Percentiles rank a stretch among this genome's conserved stretches.
Conservation (phyloP, 2,888 invertebrate species). For the Latrodectus elegans region DNA sequence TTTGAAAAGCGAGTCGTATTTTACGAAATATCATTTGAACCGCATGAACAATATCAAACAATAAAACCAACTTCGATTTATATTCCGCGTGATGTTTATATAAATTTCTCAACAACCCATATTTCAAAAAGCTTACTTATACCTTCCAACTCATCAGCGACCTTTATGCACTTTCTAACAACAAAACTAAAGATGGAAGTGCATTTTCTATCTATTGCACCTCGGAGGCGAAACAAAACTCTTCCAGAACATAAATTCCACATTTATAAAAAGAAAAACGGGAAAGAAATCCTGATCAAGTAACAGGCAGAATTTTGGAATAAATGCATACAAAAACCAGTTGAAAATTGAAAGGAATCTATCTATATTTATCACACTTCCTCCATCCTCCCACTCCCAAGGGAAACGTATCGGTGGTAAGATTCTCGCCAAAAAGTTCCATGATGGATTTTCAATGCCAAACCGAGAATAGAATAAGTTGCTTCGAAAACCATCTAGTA, state of each 20-base stretch:
- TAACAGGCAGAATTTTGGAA: slow-evolving; percentile 8
- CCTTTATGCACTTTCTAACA: too few relatives aligned
- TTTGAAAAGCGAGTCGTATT: too few relatives aligned
- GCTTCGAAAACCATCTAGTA: slow-evolving; percentile 28
- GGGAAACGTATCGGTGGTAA: slow-evolving; percentile 32
- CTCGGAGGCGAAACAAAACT: slow-evolving; percentile 3
- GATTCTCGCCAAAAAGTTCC: slow-evolving; percentile 40
- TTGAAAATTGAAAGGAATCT: slow-evolving; percentile 39
- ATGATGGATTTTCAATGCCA: slow-evolving; percentile 64
- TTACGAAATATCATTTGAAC: too few relatives aligned
- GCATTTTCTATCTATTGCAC: neutral
- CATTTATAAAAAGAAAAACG: slow-evolving; percentile 18
- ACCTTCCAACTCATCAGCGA: too few relatives aligned
- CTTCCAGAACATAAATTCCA: slow-evolving; percentile 32
- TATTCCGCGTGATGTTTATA: too few relatives aligned
- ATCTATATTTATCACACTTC: slow-evolving; percentile 57
- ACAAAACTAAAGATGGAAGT: too few relatives aligned
- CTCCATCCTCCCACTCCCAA: neutral
- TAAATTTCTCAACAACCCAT: too few relatives aligned
- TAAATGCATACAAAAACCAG: slow-evolving; percentile 61
- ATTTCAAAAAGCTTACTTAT: too few relatives aligned
- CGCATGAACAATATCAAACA: too few relatives aligned
- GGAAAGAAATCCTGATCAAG: too few relatives aligned
- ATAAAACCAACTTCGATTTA: too few relatives aligned
- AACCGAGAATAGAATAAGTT: slow-evolving; percentile 6